Base-by-base conservation (phyloP, 2,888 invertebrate genomes). In the Leptopilina drosophilae region DNA sequence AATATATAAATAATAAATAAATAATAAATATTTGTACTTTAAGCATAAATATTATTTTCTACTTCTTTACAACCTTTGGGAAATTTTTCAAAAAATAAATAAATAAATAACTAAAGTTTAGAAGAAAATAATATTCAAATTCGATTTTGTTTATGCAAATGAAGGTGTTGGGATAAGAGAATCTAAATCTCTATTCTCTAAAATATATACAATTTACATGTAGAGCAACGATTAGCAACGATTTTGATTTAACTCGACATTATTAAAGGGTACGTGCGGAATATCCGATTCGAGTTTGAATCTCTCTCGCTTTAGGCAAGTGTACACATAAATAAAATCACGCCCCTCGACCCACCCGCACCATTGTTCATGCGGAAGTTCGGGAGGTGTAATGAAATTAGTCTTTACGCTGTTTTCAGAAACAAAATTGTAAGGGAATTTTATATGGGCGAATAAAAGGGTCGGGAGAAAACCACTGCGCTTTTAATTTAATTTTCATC, bases 261-360 rank as follows among this genome's bases (percentile, higher is more conserved):
- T 73, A 73, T 73, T 73, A 59, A 73, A 73, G 73, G 73, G 73
- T 56, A 73, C 40, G 15, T 73, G 56, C 6, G n/a, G 33, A 73
- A 73, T 56, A 40, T 14, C 8, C 20, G 14, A 69, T 33, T 8
- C 53, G n/a, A 20, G 3, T 1, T 56, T 59, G 73, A 11, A 40
- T 56, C 73, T 33, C 40, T 73, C 73, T 56, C 73, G 5, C 73
- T 56, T 73, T 59, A 73, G 40, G 73, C 53, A 56, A 73, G 11
- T n/a, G 40, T 33, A 56, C 56, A 56, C 56, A 73, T 73, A 40
- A 73, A 73, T 73, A 56, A 73, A 73, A 73, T 73, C 73, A 73
- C 73, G n/a, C 14, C 56, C 56, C 53, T 33, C 62, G 46, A 15
- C n/a, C 53, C 33, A 59, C 53, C 40, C 62, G 46, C 46, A n/a